Evolutionary conservation across 2,113 vertebrate species (phyloP).

Genomic region (Spizaetus ornatus): DNA sequence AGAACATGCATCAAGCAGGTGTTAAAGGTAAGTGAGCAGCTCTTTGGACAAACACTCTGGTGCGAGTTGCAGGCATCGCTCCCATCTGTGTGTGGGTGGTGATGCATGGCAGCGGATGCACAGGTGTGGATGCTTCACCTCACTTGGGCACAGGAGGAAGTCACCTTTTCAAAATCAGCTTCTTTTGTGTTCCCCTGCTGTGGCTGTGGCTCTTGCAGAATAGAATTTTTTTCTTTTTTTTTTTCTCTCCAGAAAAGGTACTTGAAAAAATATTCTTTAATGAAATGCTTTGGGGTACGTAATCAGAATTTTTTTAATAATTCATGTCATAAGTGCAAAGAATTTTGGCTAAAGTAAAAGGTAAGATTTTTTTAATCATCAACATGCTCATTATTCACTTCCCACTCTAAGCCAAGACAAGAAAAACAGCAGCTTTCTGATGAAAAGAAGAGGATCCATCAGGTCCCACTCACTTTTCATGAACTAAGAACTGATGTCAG

Average conservation of each 20-base stretch:
- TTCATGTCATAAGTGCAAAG: conserved; percentile 47
- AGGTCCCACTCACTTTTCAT: conserved; percentile 67
- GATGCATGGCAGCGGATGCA: fast-evolving
- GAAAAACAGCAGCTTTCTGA: conserved; percentile 59
- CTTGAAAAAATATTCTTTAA: conserved; percentile 1
- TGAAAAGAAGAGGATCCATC: conserved; percentile 63
- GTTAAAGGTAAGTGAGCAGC: fast-evolving
- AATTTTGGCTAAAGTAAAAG: conserved; percentile 37
- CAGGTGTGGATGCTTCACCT: neutral
- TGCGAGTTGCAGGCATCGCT: fast-evolving
- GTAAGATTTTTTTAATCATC: conserved; percentile 55
- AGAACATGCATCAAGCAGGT: neutral
- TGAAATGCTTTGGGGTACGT: conserved; percentile 13
- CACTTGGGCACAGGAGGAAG: neutral
- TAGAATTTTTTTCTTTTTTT: neutral
- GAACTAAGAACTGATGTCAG: conserved; percentile 68
- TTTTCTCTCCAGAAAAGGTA: neutral
- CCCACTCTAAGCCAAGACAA: conserved; percentile 54
- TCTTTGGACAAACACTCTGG: fast-evolving
- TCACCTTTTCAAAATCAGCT: neutral
- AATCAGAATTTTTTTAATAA: conserved; percentile 37
- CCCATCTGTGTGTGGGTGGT: fast-evolving
- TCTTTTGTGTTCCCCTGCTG: neutral
- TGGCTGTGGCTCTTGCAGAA: neutral
- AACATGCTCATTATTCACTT: conserved; percentile 63